Percentiles rank a stretch among this genome's conserved stretches.
Evolutionary conservation across 2,797 vertebrate genomes (phyloP).

Genomic region (Calcarius lapponicus): DNA sequence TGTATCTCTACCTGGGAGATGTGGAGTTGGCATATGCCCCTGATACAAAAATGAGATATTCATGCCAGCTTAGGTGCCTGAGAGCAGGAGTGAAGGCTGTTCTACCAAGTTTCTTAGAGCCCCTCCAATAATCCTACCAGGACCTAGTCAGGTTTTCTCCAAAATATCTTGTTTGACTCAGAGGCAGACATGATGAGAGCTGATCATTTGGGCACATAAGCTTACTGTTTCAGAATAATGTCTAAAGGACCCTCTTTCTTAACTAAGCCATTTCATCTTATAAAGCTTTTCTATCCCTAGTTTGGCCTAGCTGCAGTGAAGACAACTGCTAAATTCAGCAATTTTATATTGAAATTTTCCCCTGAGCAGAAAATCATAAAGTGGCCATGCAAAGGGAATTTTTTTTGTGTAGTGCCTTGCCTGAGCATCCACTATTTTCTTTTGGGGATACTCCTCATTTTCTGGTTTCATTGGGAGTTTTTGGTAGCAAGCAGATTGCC

Average conservation of each 20-base stretch:
- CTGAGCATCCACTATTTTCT: constrained; percentile 2
- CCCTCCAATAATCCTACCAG: neutral
- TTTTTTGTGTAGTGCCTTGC: neutral
- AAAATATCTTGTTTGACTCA: neutral
- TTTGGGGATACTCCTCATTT: constrained; percentile 18
- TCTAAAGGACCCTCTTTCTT: neutral
- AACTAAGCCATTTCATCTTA: neutral
- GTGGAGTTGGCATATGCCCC: neutral
- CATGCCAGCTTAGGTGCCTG: neutral
- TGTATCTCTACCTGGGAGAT: neutral
- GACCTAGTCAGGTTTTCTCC: neutral
- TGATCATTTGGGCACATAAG: neutral
- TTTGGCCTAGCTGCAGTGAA: neutral
- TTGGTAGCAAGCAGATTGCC: constrained; percentile 51
- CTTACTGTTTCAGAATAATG: neutral
- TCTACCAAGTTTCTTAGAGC: neutral
- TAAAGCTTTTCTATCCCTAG: neutral
- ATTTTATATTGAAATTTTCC: neutral
- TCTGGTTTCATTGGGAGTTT: constrained; percentile 40
- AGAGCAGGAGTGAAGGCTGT: neutral
- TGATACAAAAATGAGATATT: neutral
- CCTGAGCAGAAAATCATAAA: neutral
- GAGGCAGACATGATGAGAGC: neutral
- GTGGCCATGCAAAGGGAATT: neutral
- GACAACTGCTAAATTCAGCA: neutral